Base-by-base conservation (phyloP, 2,113 vertebrate genomes). In the Clarias batrachus region DNA sequence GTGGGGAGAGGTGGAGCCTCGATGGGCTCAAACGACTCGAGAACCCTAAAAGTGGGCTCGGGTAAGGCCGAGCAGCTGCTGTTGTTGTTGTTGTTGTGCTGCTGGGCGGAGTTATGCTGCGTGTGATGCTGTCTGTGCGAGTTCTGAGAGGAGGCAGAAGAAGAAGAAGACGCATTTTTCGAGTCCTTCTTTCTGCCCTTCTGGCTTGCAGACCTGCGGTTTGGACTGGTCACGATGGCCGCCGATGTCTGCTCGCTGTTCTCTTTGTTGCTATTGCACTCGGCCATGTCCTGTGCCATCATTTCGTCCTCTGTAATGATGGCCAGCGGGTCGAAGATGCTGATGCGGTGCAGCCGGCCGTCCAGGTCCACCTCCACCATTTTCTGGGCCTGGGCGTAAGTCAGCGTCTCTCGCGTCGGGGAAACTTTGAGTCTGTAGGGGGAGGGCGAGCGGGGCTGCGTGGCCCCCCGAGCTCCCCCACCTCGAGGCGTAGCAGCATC, bases 211-310 rank as follows among this genome's bases (percentile, higher is more conserved):
- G 95, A 60, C 88, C 97, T 97, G 88, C 95, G 96, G 0, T 93
- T 93, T 68, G 95, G 95, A 89, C 94, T 96, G 2, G 94, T 94
- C 74, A 95, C 95, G 81, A 95, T 91, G 68, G 95, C 93, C 68
- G 95, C 92, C 3, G 96, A 93, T 65, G 97, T 94, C 91, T 97
- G 96, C 91, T 99, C 97, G 0, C 96, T 98, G 93, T 99, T 99
- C 89, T 99, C 98, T 91, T 99, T 99, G 94, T 99, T 99, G 93
- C 97, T 99, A 88, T 98, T 99, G 92, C 98, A 98, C 91, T 99
- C 98, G 0, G 95, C 97, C 89, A 99, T 97, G 90, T 99, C 98
- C 94, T 99, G 97, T 82, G 98, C 98, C 0, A 95, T 99, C 93
- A 99, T 94, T 86, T 99, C 98, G 0, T 99, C 97, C 86, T 99